Conservation (phyloP, 2,888 invertebrate species). For the Microctonus brassicae region DNA sequence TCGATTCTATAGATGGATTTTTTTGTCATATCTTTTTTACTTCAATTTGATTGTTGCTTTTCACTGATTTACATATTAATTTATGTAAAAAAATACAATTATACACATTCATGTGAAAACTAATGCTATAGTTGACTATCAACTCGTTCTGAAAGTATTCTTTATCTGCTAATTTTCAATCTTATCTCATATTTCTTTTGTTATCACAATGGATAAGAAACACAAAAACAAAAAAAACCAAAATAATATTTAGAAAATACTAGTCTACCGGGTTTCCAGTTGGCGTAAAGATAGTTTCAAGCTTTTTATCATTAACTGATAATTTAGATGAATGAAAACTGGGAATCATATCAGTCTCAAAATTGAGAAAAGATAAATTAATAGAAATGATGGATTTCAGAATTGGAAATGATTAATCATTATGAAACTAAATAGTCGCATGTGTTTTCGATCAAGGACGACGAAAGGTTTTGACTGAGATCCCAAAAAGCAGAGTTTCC, state of each 20-base stretch:
- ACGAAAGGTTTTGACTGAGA: conserved; percentile 6
- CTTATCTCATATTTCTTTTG: background rate
- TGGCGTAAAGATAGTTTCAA: too few species aligned
- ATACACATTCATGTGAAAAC: background rate
- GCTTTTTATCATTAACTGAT: too few species aligned
- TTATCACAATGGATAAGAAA: background rate
- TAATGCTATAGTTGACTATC: too few species aligned
- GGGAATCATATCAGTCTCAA: too few species aligned
- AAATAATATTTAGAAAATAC: background rate
- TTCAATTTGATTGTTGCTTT: background rate
- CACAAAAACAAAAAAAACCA: background rate
- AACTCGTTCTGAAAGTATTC: too few species aligned
- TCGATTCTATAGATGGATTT: too few species aligned
- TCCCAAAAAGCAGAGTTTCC: conserved; percentile 39
- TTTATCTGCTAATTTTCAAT: too few species aligned
- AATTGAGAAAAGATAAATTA: background rate
- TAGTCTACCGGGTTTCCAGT: too few species aligned
- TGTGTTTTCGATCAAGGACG: conserved; percentile 1
- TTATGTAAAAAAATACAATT: background rate
- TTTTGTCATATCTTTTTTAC: too few species aligned
- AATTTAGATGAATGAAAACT: too few species aligned
- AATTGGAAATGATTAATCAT: too few species aligned
- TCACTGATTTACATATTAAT: background rate
- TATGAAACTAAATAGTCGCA: background rate
- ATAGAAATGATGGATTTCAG: background rate